Evolutionary conservation across 1,140 invertebrate genomes (phyloP), one percentile per base, ranked within the genome.

Genomic region (Tetranychus urticae): DNA sequence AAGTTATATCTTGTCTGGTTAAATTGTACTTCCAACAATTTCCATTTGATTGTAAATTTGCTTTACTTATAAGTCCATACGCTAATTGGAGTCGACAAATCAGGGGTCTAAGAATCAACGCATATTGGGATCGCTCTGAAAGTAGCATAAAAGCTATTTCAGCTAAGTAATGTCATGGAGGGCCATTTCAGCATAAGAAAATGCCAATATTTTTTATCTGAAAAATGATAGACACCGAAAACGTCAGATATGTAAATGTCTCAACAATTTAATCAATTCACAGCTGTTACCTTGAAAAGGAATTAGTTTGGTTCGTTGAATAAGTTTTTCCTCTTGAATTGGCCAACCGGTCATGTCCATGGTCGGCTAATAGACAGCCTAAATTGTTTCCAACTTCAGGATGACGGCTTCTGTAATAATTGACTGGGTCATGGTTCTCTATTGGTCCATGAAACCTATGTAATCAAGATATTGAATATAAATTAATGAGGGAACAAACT

Each of bases 161-260:
- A 1, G 78, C 84, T 72, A 85, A 79, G 0, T 80, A 82, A 68
- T 84, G 80, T 79, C 77, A 59, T 71, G 73, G 14, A 47, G 42
- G 8, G 50, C 69, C 64, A 71, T 69, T 65, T 72, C 66, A 56
- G 71, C 67, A 33, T 62, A 71, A 48, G 69, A 73, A 64, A 69
- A 76, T 57, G 70, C 76, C 76, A 77, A 62, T 74, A 77, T 54
- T 70, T 64, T 3, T 61, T 48, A 36, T 47, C 23, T 55, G 60
- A 74, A 50, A 23, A 23, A 23, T 23, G 23, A 23, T 23, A 23
- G 23, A 23, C 23, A 23, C 23, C 23, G 23, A 23, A 23, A 23
- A 23, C 0, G 23, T 23, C 23, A 23, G 23, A 23, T 23, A 23
- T 23, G 23, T 23, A 23, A 23, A 23, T 23, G 23, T 23, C 23